Base-by-base conservation (phyloP, 2,113 vertebrate genomes). In the Alaudala cheleensis region DNA sequence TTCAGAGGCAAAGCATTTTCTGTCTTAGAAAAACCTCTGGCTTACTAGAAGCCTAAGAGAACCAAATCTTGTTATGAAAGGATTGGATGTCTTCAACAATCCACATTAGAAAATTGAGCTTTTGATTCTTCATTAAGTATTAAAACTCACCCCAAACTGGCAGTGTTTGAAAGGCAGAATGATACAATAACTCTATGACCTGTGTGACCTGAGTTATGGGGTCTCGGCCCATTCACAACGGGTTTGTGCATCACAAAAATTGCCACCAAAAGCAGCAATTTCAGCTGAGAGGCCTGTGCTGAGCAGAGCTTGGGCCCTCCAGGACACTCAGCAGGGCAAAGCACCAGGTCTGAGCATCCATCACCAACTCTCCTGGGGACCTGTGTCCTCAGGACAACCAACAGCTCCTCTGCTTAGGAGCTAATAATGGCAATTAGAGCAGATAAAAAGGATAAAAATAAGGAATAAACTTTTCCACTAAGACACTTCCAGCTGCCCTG, bases 401-500 rank as follows among this genome's bases (percentile, higher is more conserved):
- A 16, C 17, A 28, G 23, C 10, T 12, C 44, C 42, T 51, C 64
- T 81, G 53, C 40, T 34, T 5, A 24, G 37, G 10, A 84, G 45
- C 7, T 34, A 28, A 56, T 11, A 45, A 25, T 11, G 45, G 24
- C 13, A 44, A 78, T 53, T 91, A 71, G 37, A 86, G 47, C 78
- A 65, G 34, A 33, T n/a, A 67, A 9, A 77, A 66, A 91, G 91
- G 90, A 92, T 39, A 64, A 92, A 97, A 96, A 90, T 1, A 53
- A 81, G 0, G 2, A 79, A 86, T 28, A 31, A 81, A 84, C 61
- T 81, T 93, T 78, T 85, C 67, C 67, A 81, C 5, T 8, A 11
- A 53, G 94, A 45, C 85, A 80, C 93, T 66, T 96, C 28, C 80
- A 42, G 61, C 83, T 67, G 82, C 57, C 84, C 78, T 92, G 85